Percentiles rank a stretch among this genome's conserved stretches.
Conservation (phyloP, 1,140 invertebrate genomes). For the Diachasma alloeum region DNA sequence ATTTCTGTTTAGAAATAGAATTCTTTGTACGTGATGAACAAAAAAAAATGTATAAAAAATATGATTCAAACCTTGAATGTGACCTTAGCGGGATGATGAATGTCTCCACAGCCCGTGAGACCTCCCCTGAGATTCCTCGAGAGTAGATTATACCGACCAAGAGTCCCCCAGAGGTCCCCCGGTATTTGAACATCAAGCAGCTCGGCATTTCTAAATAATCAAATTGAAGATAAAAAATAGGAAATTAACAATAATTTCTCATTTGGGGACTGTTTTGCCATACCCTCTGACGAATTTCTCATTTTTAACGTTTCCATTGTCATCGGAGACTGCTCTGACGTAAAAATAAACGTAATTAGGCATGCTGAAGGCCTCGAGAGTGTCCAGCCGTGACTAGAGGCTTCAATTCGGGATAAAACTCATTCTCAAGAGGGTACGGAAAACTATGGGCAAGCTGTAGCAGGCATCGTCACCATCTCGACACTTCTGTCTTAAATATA, state of each 20-base stretch:
- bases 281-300: conserved; percentile 53
- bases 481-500: neutral
- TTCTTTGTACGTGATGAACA: conserved; percentile 14
- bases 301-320: conserved; percentile 33
- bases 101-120: conserved; percentile 51
- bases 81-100: conserved; percentile 50
- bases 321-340: conserved; percentile 41
- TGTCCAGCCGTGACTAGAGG: neutral
- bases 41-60: conserved; percentile 17
- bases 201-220: neutral
- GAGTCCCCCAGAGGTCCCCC: conserved; percentile 41
- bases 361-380: conserved; percentile 27
- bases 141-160: conserved; percentile 49
- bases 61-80: conserved; percentile 52
- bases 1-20: too few relatives aligned
- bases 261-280: neutral
- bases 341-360: conserved; percentile 54
- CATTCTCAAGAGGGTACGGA: neutral
- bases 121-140: conserved; percentile 51
- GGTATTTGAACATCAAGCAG: conserved; percentile 18
- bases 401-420: neutral
- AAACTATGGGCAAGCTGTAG: neutral
- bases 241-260: neutral
- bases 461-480: neutral
- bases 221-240: neutral